Base-by-base conservation (phyloP, 2,113 vertebrate genomes). In the Otolemur garnettii region DNA sequence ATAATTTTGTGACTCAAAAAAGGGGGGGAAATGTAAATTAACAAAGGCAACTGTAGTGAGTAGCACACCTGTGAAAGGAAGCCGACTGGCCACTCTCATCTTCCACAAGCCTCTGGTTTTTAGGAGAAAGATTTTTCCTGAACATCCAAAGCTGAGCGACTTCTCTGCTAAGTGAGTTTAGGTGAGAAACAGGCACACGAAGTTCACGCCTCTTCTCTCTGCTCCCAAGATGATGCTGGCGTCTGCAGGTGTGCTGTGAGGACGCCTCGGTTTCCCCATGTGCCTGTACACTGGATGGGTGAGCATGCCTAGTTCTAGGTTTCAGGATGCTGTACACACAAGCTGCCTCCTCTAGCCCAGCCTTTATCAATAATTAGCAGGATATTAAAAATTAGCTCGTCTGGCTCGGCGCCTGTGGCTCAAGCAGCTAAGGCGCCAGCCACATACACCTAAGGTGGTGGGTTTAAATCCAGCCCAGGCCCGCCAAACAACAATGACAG, bases 341-440 rank as follows among this genome's bases (percentile, higher is more conserved):
- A 82, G 33, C 15, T 1, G 7, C 60, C 83, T 88, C 45, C 45
- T 88, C 55, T 28, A 91, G 35, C 22, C 42, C 8, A 45, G 33
- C 1, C 17, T 91, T 87, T 82, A 60, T 57, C 64, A 33, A 35
- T 35, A 59, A 28, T 30, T 45, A 80, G 13, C 42, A 30, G 30
- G 24, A 90, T 94, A 60, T 85, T 83, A 78, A 84, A 38, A 80
- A 96, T 75, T 68, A 81, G 38, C 14, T 92, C 84, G 26, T 22
- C 22, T n/a, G 22, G 45, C 45, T 50, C 9, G 45, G 45, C 45
- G 45, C 45, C 45, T 50, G 45, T 4, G 45, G 45, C 45, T 50
- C 45, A 50, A 50, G 45, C 45, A 50, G 45, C 45, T 50, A 50
- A 50, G 45, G 45, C 6, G 7, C 45, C 45, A 50, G 45, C 45